Evolutionary conservation across 2,888 invertebrate species (phyloP), one percentile per base, ranked within the genome.

Genomic region (Automeris io): DNA sequence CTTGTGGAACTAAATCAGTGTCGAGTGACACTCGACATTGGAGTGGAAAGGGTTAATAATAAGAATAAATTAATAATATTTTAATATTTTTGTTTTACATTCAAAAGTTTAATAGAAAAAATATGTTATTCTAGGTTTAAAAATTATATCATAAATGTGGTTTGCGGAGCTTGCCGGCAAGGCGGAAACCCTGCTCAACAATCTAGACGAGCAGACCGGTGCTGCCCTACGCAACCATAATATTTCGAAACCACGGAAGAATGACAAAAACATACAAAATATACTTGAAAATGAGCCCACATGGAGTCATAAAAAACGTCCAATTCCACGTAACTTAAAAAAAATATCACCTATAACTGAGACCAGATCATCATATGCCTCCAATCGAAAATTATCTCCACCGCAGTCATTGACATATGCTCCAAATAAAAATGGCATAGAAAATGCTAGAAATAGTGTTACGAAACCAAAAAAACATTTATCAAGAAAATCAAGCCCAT

Each of bases 191-290:
- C 88, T 94, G 41, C 82, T 95, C 12, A 93, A 92, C 58, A 91
- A 91, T 59, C 71, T 94, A 16, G 94, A 94, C 57, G 89, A 93
- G 57, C 91, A 91, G 66, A 93, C 93, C 16, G 93, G 92, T 0
- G 89, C 79, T 12, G 93, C 91, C 11, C 63, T 91, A 33, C 85
- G 88, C 35, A 77, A 73, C 52, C 74, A 77, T 43, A 68, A 56
- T 41, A 69, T 49, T 5, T 36, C 53, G 21, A 78, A 67, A 52
- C 40, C 46, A 32, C 68, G 61, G 51, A 72, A 65, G 61, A 49
- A 59, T 42, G 62, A 61, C 5, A 51, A 45, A 37, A 42, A 45
- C 32, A 64, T 70, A 12, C 54, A 46, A n/a, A n/a, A n/a, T 9
- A 26, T 35, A 5, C 18, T 45, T 19, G 51, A 52, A 33, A 37